Evolutionary conservation across 2,888 invertebrate genomes (phyloP).

Genomic region (Latrodectus elegans): DNA sequence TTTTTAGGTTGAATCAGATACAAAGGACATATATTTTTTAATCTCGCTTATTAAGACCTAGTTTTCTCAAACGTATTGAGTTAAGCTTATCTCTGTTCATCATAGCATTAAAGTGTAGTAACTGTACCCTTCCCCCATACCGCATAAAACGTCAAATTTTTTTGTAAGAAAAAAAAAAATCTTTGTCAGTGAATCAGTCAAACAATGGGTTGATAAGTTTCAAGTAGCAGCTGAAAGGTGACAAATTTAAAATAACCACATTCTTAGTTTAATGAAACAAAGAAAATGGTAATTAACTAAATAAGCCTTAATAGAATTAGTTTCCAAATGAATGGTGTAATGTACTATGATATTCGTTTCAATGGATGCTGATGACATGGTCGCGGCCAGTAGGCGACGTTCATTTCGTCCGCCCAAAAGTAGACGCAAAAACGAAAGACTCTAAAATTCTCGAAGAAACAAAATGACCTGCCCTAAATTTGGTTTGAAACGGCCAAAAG

Average conservation of each 20-base stretch:
- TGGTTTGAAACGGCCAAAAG: slow-evolving; percentile 24
- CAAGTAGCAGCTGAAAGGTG: background rate
- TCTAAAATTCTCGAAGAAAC: slow-evolving; percentile 26
- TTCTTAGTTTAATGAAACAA: background rate
- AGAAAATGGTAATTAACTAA: background rate
- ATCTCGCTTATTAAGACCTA: too few relatives aligned
- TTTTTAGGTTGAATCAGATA: too few relatives aligned
- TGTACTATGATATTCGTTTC: slow-evolving; percentile 8
- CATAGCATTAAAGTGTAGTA: too few relatives aligned
- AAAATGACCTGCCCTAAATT: slow-evolving; percentile 23
- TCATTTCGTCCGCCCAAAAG: slow-evolving; percentile 29
- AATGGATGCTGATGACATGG: slow-evolving; percentile 30
- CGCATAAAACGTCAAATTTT: too few relatives aligned
- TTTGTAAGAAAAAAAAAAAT: too few relatives aligned
- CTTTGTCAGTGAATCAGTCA: background rate
- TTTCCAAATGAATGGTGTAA: background rate
- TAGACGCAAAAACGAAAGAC: background rate
- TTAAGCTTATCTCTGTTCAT: too few relatives aligned
- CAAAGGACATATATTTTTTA: too few relatives aligned
- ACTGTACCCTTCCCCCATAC: too few relatives aligned
- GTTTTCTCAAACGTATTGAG: too few relatives aligned
- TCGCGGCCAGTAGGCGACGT: slow-evolving; percentile 11
- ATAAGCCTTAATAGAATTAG: background rate
- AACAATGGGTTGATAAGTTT: background rate
- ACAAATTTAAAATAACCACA: background rate